Percentiles rank a stretch among this genome's conserved stretches.
These are phyloP conservation scores for Trachelus tabidus DNA, from an alignment of 2,888 invertebrate genomes.

Conservation along the genomic window DNA sequence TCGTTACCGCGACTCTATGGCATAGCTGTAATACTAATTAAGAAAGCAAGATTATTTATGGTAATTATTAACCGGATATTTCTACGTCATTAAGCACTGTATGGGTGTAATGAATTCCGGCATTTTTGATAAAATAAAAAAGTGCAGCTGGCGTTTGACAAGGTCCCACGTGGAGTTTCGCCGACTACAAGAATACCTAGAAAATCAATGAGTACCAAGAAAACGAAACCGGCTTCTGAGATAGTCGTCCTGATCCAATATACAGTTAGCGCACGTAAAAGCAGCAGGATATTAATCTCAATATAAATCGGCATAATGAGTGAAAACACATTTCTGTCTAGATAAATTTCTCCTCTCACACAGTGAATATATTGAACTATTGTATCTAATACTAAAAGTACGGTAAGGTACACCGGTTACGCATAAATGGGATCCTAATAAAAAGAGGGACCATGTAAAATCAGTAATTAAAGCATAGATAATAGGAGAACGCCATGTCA, in stretches of 20 bases:
- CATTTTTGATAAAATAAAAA: background rate
- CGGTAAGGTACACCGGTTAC: background rate
- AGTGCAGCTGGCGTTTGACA: background rate
- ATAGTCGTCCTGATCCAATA: background rate
- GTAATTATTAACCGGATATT: background rate
- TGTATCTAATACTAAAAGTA: background rate
- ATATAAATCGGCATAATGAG: background rate
- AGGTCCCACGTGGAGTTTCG: background rate
- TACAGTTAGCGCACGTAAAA: background rate
- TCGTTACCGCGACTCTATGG: background rate
- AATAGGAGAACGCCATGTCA: background rate
- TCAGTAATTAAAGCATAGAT: slow-evolving; percentile 1
- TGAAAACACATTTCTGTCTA: background rate
- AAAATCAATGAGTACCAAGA: background rate
- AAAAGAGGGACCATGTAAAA: background rate
- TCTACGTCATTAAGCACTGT: background rate
- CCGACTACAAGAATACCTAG: background rate
- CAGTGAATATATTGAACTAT: background rate
- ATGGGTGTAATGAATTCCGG: background rate
- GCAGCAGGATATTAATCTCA: background rate
- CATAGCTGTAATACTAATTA: background rate
- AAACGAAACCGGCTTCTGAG: background rate
- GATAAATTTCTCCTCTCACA: background rate
- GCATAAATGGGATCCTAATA: background rate
- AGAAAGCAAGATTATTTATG: background rate